Base-by-base conservation (phyloP, 2,797 vertebrate genomes). In the Crotalus adamanteus region DNA sequence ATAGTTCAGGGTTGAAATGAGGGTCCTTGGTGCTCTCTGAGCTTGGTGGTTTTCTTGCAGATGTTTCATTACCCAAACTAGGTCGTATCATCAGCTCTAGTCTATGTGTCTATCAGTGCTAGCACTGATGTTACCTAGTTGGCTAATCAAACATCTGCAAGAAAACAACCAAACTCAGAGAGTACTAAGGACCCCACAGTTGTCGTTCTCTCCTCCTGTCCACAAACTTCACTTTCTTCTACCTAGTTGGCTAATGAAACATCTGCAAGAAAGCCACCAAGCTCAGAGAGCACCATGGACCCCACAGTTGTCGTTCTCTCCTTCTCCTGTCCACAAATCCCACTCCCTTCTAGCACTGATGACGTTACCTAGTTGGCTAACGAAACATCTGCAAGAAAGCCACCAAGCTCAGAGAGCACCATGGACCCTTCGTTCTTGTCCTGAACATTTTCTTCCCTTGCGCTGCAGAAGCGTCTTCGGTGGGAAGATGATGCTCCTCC, bases 401-500 rank as follows among this genome's bases (percentile, higher is more conserved):
- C 28, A 2, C 28, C 63, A 6, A 31, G 13, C 63, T 31, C 2
- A 31, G 13, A 31, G 28, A n/a, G 4, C 28, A 16, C n/a, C 28
- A 69, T 6, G 25, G 51, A 14, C 13, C 11, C 86, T 42, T 6
- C 13, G 1, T 63, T 37, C 56, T 57, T 31, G 2, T 25, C 93
- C 85, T 95, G 93, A 96, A 96, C 95, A 0, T 55, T 0, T 63
- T 12, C 93, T 31, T 95, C 86, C 93, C 65, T 93, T 91, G 94
- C 91, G 92, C 89, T 92, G 90, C 91, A 18, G 88, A 88, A 93
- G 6, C 86, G 91, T 92, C 94, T 56, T 87, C 90, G 20, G 3
- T 83, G 0, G 94, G 95, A 11, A 93, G 65, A 42, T 89, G 73
- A 31, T 91, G n/a, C 93, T 42, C 85, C 94, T 92, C 92, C 92